Evolutionary conservation across 2,113 vertebrate genomes (phyloP).

Genomic region (Strigops habroptila): DNA sequence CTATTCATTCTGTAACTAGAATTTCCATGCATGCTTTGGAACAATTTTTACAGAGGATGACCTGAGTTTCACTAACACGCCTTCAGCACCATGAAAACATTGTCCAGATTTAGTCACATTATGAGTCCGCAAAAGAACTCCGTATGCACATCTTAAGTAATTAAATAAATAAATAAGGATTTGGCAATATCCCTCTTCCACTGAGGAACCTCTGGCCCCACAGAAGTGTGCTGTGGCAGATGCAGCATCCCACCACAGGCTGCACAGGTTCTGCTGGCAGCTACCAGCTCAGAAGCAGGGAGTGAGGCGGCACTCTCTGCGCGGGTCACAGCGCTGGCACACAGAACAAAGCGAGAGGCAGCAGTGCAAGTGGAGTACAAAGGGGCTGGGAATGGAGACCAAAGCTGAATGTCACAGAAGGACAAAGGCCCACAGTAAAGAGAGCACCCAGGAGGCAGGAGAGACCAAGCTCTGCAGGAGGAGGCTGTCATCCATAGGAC

Average conservation of each 20-base stretch:
- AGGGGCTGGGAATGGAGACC: neutral
- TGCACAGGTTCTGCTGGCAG: neutral
- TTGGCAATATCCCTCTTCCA: neutral
- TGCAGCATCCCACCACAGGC: neutral
- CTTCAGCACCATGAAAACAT: neutral
- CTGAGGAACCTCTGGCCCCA: neutral
- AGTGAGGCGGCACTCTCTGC: neutral
- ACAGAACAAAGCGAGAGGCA: neutral
- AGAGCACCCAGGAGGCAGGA: neutral
- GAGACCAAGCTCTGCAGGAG: neutral
- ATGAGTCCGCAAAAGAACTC: neutral
- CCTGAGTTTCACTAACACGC: neutral
- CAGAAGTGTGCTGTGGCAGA: accelerated
- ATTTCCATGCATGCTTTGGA: neutral
- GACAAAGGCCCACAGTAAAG: neutral
- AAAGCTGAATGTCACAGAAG: neutral
- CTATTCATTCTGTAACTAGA: neutral
- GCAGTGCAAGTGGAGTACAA: neutral
- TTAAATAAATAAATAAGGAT: neutral
- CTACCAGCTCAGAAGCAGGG: neutral
- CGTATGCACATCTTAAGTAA: neutral
- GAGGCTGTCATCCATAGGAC: neutral
- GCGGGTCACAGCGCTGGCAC: neutral
- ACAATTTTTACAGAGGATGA: neutral
- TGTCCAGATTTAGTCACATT: neutral